Evolutionary conservation across 2,888 invertebrate genomes (phyloP).

Genomic region (Melinaea menophilus): DNA sequence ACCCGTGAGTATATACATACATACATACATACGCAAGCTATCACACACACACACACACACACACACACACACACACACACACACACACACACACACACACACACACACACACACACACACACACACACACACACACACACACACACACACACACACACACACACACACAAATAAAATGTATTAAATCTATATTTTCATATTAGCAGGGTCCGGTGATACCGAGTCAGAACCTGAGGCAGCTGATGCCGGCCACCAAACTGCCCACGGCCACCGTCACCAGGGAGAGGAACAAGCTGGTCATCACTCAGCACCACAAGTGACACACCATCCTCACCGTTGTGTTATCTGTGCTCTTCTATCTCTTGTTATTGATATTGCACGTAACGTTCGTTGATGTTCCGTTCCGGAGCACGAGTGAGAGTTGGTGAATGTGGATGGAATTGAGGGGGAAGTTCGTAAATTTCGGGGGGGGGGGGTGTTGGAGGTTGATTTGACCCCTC

Average conservation of each 20-base stretch:
- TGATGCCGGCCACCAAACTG: slow-evolving; percentile 79
- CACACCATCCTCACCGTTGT: slow-evolving; percentile 17
- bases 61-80: too few species aligned
- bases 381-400: background rate
- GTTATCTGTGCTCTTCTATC: slow-evolving; percentile 22
- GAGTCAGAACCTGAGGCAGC: slow-evolving; percentile 82
- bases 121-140: too few species aligned
- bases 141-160: too few species aligned
- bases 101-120: too few species aligned
- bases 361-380: slow-evolving; percentile 11
- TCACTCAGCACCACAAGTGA: slow-evolving; percentile 82
- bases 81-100: too few species aligned
- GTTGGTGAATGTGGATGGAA: background rate
- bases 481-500: too few species aligned
- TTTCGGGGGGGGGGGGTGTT: too few species aligned
- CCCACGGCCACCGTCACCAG: slow-evolving; percentile 88
- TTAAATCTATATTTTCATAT: too few species aligned
- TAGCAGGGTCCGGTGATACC: slow-evolving; percentile 78
- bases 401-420: too few species aligned
- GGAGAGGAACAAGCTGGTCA: slow-evolving; percentile 89
- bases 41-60: too few species aligned
- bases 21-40: too few species aligned
- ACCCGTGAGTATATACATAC: slow-evolving; percentile 47
- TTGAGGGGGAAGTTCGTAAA: background rate
- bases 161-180: background rate